These are phyloP conservation scores for Equus quagga DNA, from an alignment of 2,113 vertebrate genomes.

Conservation along the genomic window DNA sequence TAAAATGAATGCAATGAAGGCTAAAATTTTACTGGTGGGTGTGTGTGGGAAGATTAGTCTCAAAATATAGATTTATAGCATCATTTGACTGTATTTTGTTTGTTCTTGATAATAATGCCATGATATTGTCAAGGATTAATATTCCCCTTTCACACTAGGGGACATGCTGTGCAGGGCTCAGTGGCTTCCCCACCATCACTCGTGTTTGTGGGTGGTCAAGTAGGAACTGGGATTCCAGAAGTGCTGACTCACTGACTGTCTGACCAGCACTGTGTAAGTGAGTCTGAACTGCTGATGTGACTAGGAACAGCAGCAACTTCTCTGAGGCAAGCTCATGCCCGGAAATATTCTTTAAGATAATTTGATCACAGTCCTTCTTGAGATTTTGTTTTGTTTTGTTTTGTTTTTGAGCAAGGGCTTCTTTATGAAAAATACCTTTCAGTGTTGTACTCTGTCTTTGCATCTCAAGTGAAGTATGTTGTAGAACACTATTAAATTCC, in stretches of 20 bases:
- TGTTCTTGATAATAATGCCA: neutral
- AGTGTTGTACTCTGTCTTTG: neutral
- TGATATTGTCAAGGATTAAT: neutral
- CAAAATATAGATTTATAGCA: neutral
- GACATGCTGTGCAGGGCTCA: neutral
- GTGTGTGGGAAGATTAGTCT: neutral
- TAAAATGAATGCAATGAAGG: neutral
- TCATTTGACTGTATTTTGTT: neutral
- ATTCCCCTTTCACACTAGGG: neutral
- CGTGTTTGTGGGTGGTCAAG: neutral
- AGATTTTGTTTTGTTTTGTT: neutral
- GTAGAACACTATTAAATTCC: neutral
- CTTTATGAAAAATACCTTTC: neutral
- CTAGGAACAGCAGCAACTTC: neutral
- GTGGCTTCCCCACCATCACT: neutral
- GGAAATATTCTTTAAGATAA: neutral
- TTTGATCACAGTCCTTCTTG: neutral
- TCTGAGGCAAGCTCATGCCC: neutral
- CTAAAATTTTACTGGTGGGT: neutral
- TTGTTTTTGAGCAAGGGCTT: neutral
- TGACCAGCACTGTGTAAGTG: neutral
- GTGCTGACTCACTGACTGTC: neutral
- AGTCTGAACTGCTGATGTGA: neutral
- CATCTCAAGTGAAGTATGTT: neutral
- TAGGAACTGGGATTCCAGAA: neutral